phyloP scores from a whole-genome alignment of 2,113 vertebrate genomes.

The Bettongia penicillata region DNA sequence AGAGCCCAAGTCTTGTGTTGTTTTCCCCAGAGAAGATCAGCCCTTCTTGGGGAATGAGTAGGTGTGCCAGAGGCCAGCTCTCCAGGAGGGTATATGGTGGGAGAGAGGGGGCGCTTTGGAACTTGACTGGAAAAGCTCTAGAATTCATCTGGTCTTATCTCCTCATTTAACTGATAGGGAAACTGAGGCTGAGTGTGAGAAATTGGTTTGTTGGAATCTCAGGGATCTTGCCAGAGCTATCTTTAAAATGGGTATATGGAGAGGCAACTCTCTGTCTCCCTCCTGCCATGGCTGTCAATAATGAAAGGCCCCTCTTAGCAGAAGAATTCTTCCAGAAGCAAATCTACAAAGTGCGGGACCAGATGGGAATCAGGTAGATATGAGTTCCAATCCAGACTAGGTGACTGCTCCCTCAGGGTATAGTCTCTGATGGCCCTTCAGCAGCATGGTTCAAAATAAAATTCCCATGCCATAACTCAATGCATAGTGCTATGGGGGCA shows the following conservation, averaged over 20 bases:
- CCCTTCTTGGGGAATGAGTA: neutral
- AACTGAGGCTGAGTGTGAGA: constrained; percentile 23
- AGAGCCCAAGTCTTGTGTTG: neutral
- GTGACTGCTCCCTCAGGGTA: neutral
- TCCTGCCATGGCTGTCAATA: neutral
- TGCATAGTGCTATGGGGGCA: neutral
- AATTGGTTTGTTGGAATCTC: neutral
- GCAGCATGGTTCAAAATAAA: neutral
- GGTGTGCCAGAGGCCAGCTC: neutral
- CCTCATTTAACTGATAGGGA: neutral
- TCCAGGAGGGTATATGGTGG: neutral
- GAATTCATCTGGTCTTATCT: neutral
- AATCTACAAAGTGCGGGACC: neutral
- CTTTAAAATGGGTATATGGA: neutral
- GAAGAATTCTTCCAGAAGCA: neutral
- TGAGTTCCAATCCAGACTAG: neutral
- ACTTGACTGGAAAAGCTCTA: neutral
- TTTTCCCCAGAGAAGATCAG: neutral
- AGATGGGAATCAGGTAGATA: neutral
- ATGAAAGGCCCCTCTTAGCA: neutral
- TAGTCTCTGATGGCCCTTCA: neutral
- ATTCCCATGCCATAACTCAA: neutral
- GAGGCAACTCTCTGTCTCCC: neutral
- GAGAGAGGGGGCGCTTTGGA: neutral
- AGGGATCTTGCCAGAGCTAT: neutral